Evolutionary conservation across 1,140 invertebrate species (phyloP).

Genomic region (Octopus bimaculoides): DNA sequence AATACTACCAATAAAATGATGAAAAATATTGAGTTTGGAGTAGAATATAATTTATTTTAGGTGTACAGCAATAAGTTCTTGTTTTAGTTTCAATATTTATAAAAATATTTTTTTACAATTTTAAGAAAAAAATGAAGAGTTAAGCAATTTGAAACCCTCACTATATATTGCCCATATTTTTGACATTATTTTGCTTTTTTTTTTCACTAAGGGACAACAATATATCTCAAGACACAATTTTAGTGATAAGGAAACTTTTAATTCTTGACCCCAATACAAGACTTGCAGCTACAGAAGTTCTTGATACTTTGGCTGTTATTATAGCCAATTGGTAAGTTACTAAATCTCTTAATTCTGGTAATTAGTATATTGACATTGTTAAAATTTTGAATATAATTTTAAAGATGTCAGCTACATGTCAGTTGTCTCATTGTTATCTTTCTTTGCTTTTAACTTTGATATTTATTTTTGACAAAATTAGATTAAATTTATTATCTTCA

Average conservation of each 20-base stretch:
- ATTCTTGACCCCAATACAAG: slow-evolving; percentile 63
- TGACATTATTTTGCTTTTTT: neutral
- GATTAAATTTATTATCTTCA: no score
- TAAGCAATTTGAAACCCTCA: neutral
- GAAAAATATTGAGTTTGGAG: neutral
- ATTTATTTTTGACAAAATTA: no score
- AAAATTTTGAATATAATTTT: no score
- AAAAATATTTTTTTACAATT: neutral
- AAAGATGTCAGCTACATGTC: no score
- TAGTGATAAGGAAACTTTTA: slow-evolving; percentile 63
- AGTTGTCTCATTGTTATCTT: no score
- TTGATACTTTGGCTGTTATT: slow-evolving; percentile 60
- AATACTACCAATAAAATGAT: no score
- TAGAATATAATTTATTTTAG: neutral
- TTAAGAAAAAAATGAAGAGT: neutral
- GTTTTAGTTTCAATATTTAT: neutral
- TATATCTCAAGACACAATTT: slow-evolving; percentile 62
- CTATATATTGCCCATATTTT: no score
- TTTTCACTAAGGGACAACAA: slow-evolving; percentile 60
- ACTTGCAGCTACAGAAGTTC: slow-evolving; percentile 64
- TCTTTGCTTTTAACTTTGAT: no score
- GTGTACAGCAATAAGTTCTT: neutral
- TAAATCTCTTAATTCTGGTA: neutral
- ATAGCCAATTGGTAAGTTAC: slow-evolving; percentile 58
- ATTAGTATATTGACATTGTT: no score